phyloP scores from a whole-genome alignment of 2,888 invertebrate genomes.

The Ophion slaviceki region DNA sequence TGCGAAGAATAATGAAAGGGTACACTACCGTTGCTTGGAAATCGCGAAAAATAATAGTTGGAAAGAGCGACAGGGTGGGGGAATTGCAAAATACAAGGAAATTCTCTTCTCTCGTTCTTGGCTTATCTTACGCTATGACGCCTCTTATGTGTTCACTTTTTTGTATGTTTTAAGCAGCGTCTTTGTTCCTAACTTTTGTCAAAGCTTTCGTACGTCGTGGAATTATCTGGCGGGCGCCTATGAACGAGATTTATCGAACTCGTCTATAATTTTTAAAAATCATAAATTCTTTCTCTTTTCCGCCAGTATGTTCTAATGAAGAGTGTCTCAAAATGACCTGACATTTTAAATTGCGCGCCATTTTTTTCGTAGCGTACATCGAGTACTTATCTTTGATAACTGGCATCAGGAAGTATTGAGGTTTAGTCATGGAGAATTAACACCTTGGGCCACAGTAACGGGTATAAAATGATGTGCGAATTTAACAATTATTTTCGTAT shows the following conservation, averaged over 20 bases:
- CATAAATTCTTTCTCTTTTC: background rate
- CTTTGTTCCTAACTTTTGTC: background rate
- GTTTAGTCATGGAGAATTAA: too few relatives aligned
- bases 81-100: slow-evolving; percentile 63
- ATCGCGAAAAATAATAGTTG: slow-evolving; percentile 62
- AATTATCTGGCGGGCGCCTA: background rate
- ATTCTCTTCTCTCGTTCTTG: slow-evolving; percentile 62
- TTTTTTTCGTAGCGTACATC: too few relatives aligned
- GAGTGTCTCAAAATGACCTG: too few relatives aligned
- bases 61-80: slow-evolving; percentile 41
- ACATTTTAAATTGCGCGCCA: too few relatives aligned
- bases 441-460: too few relatives aligned
- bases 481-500: too few relatives aligned
- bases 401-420: too few relatives aligned
- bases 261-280: background rate
- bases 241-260: background rate
- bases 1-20: slow-evolving; percentile 74
- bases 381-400: too few relatives aligned
- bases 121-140: slow-evolving; percentile 73
- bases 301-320: too few relatives aligned
- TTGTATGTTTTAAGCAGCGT: background rate
- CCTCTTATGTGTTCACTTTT: slow-evolving; percentile 68
- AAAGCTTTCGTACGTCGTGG: background rate
- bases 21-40: slow-evolving; percentile 68
- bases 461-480: too few relatives aligned